Conservation (phyloP, 1,140 invertebrate genomes). For the Hirudo medicinalis region DNA sequence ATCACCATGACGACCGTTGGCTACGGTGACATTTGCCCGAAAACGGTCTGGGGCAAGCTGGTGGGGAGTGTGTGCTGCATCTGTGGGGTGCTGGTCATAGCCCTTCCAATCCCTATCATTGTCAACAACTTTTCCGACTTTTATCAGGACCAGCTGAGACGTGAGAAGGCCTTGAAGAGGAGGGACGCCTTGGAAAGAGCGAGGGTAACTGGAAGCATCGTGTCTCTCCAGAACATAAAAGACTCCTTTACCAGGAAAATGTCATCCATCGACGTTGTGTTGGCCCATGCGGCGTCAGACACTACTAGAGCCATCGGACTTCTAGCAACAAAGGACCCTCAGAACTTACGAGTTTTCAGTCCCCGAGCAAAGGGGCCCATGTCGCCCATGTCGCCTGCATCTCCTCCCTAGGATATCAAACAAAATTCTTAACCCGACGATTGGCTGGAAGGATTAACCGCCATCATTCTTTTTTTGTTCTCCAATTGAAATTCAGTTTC, state of each 20-base stretch:
- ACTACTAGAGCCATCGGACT: conserved; percentile 12
- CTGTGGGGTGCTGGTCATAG: conserved; percentile 99
- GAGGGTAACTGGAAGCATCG: conserved; percentile 71
- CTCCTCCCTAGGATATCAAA: too few relatives aligned
- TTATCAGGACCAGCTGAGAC: conserved; percentile 98
- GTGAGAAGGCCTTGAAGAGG: conserved; percentile 91
- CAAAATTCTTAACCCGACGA: too few relatives aligned
- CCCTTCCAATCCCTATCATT: conserved; percentile 76
- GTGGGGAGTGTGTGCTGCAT: conserved; percentile 64
- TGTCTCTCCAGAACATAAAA: conserved; percentile 15
- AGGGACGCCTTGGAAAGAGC: conserved; percentile 74
- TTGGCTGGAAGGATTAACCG: too few relatives aligned
- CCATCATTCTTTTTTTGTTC: too few relatives aligned
- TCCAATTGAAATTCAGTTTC: too few relatives aligned
- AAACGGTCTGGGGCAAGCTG: conserved; percentile 37
- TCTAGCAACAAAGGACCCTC: neutral
- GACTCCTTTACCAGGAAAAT: conserved; percentile 13
- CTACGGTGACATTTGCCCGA: conserved; percentile 53
- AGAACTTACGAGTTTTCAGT: neutral
- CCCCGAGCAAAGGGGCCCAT: neutral
- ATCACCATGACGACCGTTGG: conserved; percentile 95
- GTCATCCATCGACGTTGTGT: conserved; percentile 12
- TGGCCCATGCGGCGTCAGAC: conserved; percentile 15
- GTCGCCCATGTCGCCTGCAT: too few relatives aligned
- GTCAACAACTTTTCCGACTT: conserved; percentile 60